Conservation (phyloP, 2,888 invertebrate genomes). For the Malachius bipustulatus region DNA sequence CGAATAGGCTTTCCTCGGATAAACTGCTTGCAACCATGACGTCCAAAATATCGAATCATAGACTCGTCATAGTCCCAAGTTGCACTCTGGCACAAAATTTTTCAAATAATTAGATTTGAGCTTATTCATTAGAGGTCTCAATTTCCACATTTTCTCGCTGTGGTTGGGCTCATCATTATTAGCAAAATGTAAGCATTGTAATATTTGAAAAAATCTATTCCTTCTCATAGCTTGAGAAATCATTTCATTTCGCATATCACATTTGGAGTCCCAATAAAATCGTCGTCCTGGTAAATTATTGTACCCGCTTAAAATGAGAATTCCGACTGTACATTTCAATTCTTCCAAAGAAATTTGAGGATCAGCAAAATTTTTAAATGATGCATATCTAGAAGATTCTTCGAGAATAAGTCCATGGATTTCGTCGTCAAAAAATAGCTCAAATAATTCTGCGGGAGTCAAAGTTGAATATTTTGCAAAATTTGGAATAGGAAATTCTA, state of each 20-base stretch:
- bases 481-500: no score
- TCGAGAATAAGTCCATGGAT: no score
- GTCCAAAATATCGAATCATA: conserved; percentile 26
- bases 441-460: no score
- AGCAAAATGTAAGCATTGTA: no score
- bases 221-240: conserved; percentile 16
- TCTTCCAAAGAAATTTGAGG: conserved; percentile 9
- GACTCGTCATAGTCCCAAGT: conserved; percentile 23
- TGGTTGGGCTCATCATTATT: conserved; percentile 14
- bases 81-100: conserved; percentile 22
- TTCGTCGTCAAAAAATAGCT: no score
- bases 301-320: conserved; percentile 15
- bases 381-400: no score
- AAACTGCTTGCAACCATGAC: conserved; percentile 25
- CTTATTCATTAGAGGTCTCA: no score
- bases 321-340: no score
- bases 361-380: conserved; percentile 8
- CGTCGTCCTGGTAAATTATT: conserved; percentile 15
- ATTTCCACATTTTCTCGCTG: conserved; percentile 23
- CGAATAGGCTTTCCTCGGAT: conserved; percentile 18
- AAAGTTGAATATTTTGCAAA: no score
- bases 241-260: no score
- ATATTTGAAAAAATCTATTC: conserved; percentile 16
- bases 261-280: no score
- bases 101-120: no score